phyloP scores from a whole-genome alignment of 53 echinoderm and acorn worm genomes.

The Arbacia lixula region DNA sequence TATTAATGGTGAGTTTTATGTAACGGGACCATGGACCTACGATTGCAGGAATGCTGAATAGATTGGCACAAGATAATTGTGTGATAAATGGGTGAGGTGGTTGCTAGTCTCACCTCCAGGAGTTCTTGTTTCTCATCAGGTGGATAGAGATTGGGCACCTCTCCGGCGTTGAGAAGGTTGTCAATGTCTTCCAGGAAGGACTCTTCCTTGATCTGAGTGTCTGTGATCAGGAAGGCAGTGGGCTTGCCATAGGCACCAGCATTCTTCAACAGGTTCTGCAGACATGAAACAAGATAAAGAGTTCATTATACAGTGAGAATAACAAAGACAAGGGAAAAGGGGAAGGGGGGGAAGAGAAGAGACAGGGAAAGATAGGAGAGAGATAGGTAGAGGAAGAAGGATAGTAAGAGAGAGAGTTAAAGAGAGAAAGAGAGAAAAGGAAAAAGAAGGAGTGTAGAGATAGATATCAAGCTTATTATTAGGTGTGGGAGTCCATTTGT shows the following conservation, averaged over 20 bases:
- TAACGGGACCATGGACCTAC: too few relatives aligned
- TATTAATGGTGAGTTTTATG: too few relatives aligned
- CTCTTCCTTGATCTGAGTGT: slow-evolving; percentile 99
- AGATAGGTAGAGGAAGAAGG: too few relatives aligned
- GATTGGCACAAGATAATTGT: background rate
- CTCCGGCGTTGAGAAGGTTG: slow-evolving; percentile 96
- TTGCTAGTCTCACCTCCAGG: slow-evolving; percentile 67
- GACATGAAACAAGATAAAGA: too few relatives aligned
- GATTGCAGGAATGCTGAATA: background rate
- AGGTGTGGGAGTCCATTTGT: too few relatives aligned
- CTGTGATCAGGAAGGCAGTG: slow-evolving; percentile 96
- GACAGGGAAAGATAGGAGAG: too few relatives aligned
- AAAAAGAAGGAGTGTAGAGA: too few relatives aligned
- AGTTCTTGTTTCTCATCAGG: slow-evolving; percentile 97
- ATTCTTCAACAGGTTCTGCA: slow-evolving; percentile 85
- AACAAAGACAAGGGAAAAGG: too few relatives aligned
- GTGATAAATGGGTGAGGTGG: background rate
- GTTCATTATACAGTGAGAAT: too few relatives aligned
- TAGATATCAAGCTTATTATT: too few relatives aligned
- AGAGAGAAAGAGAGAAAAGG: too few relatives aligned
- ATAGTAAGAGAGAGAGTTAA: too few relatives aligned
- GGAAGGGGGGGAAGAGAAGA: background rate
- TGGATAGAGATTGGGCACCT: slow-evolving; percentile 97
- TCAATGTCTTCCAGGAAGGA: slow-evolving; percentile 98
- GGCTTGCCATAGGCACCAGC: slow-evolving; percentile 93